These are phyloP conservation scores for Mesorhabditis belari DNA, from an alignment of 2,888 invertebrate species.

Conservation along the genomic window DNA sequence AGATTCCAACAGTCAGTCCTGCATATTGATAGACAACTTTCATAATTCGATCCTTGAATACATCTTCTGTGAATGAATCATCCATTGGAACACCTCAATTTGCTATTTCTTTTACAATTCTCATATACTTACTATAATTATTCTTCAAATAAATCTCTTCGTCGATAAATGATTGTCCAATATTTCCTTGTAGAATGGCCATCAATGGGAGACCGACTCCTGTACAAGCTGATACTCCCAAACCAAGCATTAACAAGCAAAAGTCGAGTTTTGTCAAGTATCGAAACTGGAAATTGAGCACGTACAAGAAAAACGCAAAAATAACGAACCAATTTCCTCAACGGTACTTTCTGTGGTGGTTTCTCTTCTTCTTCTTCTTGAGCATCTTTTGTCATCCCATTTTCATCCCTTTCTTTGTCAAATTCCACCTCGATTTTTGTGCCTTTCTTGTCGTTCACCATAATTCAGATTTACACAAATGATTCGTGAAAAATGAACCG, in stretches of 20 bases:
- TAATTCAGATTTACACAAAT: no score
- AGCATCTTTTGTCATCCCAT: no score
- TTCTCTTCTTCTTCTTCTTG: no score
- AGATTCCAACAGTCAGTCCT: conserved; percentile 30
- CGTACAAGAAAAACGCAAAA: no score
- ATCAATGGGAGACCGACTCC: conserved; percentile 37
- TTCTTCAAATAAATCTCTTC: conserved; percentile 19
- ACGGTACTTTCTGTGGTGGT: no score
- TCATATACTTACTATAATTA: background rate
- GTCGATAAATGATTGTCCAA: conserved; percentile 29
- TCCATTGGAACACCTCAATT: conserved; percentile 7
- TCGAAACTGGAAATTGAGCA: conserved; percentile 41
- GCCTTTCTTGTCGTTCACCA: no score
- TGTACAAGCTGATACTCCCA: conserved; percentile 22
- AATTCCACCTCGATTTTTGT: no score
- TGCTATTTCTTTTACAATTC: background rate
- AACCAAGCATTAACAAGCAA: conserved; percentile 25
- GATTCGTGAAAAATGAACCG: no score
- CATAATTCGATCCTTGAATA: conserved; percentile 27
- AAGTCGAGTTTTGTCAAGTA: conserved; percentile 27
- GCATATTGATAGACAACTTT: conserved; percentile 31
- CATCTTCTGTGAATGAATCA: conserved; percentile 12
- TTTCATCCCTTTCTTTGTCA: no score
- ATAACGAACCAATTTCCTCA: no score
- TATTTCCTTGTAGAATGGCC: conserved; percentile 34